phyloP scores from a whole-genome alignment of 1,140 invertebrate species.

The Ylistrum balloti region DNA sequence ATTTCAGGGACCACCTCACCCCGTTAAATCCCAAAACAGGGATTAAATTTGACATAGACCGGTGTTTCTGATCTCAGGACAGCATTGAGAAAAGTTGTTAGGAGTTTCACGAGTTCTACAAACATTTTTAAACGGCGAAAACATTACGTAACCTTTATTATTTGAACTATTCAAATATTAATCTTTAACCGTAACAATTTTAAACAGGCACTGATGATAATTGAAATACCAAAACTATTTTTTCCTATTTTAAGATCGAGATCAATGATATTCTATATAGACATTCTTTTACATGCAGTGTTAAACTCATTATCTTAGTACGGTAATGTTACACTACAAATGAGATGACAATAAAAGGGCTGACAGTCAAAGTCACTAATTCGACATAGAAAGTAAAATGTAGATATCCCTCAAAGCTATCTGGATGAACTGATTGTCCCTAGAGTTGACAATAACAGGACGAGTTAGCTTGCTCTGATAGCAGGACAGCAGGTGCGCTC shows the following conservation, averaged over 20 bases:
- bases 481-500: slow-evolving; percentile 36
- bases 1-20: slow-evolving; percentile 13
- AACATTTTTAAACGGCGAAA: too few species aligned
- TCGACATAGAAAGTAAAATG: neutral
- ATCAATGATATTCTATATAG: too few species aligned
- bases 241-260: too few species aligned
- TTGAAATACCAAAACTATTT: neutral
- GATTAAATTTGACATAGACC: neutral
- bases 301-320: too few species aligned
- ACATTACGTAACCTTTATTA: neutral
- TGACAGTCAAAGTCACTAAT: neutral
- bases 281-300: too few species aligned
- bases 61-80: neutral
- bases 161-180: neutral
- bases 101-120: too few species aligned
- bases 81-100: neutral
- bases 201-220: neutral
- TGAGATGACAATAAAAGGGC: neutral
- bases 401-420: neutral
- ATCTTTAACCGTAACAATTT: neutral
- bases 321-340: neutral
- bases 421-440: neutral
- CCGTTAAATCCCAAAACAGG: slow-evolving; percentile 11
- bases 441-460: neutral
- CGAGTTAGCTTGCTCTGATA: slow-evolving; percentile 20